Evolutionary conservation across 2,113 vertebrate species (phyloP).

Genomic region (Trogon melanurus): DNA sequence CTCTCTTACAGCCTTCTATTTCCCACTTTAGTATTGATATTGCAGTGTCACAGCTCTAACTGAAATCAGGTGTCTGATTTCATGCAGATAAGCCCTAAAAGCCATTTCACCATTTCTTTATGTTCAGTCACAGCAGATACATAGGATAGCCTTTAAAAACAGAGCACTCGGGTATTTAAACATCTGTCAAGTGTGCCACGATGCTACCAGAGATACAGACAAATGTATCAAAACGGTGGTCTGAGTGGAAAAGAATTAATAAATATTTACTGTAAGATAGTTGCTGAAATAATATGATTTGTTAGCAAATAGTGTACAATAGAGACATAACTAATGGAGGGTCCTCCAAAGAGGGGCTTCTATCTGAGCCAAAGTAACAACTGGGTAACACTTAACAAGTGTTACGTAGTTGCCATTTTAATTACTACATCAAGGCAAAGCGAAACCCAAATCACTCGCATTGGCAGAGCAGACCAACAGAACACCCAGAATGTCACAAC

Average conservation of each 20-base stretch:
- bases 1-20: too few species aligned
- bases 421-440: not conserved
- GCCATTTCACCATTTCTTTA: rapidly evolving
- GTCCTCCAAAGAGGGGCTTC: not conserved
- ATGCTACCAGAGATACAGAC: not conserved
- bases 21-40: too few species aligned
- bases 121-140: too few species aligned
- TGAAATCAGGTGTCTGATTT: not conserved
- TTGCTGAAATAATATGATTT: not conserved
- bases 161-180: not conserved
- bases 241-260: not conserved
- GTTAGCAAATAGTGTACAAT: not conserved
- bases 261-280: not conserved
- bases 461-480: not conserved
- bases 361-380: not conserved
- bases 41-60: not conserved
- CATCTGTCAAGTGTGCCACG: too few species aligned
- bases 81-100: too few species aligned
- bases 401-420: not conserved
- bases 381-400: not conserved
- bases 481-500: not conserved
- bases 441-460: not conserved
- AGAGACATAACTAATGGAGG: not conserved
- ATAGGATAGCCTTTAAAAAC: not conserved
- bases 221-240: not conserved